Evolutionary conservation across 1,140 invertebrate genomes (phyloP), one percentile per base, ranked within the genome.

Genomic region (Tyrophagus putrescentiae): DNA sequence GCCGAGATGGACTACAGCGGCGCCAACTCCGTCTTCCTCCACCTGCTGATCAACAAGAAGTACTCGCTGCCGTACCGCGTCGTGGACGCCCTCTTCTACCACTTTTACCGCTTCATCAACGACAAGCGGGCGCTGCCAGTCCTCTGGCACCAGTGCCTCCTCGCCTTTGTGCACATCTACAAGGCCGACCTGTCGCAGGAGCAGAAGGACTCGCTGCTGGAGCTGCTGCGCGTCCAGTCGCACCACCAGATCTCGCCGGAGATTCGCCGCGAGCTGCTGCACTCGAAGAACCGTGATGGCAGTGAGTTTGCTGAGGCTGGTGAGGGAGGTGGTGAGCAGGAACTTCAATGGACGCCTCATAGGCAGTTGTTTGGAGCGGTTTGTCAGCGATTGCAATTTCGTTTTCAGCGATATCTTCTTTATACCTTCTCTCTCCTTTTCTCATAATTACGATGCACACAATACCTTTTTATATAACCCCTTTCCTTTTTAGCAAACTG

Each of bases 1-100:
- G 91, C 93, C 31, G 89, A 96, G 76, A 95, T 98, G 91, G 86
- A 87, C 64, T 98, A 98, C 69, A 88, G 81, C 50, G 93, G 94
- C n/a, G 89, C 93, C 1, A 97, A 87, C 73, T 95, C 89, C 52
- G 91, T 98, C 66, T 94, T 99, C 68, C 75, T 99, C 28, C 78
- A 90, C 45, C 85, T 92, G 68, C 81, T 99, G 54, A 81, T 98
- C 59, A 93, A 98, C 69, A 99, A 98, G 72, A 96, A 96, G 72
- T 98, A 98, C 77, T 91, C 94, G 1, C 73, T 98, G 39, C 94
- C 94, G 1, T 98, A 90, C 72, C 77, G 89, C 67, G 93, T 96
- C 3, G 79, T 98, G 16, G 94, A 98, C 77, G 87, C 86, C 11
- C 78, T 91, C n/a, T 90, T 98, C 3, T 86, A 88, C 71, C 92